Base-by-base conservation (phyloP, 2,797 vertebrate genomes). In the Gymnothorax reevesii region DNA sequence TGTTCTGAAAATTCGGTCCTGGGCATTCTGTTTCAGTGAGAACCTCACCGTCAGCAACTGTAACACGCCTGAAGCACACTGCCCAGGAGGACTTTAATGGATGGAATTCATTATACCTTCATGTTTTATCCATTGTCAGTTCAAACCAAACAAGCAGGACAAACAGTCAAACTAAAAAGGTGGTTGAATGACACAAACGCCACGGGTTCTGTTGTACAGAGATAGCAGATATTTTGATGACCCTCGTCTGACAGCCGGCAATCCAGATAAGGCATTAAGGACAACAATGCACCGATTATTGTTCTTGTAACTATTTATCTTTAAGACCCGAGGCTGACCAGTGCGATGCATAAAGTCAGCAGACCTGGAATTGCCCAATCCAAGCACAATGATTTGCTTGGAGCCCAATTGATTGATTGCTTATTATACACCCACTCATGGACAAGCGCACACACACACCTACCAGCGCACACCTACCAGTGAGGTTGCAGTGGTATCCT, bases 381-480 rank as follows among this genome's bases (percentile, higher is more conserved):
- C 49, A 20, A 49, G 33, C n/a, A n/a, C 27, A 71, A n/a, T 71
- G 71, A 75, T 12, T 25, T 33, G 71, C 27, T 54, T 3, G 13
- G 75, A 54, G 22, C 15, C 15, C 33, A 49, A 20, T 10, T 79
- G 22, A 20, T 54, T 22, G 71, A 20, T 54, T 22, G 71, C 33
- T 42, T 42, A 75, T 20, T 22, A 52, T n/a, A 64, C 22, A 33
- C 9, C 22, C 15, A 52, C 57, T 20, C 57, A 57, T 69, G 83
- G 42, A 49, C 85, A 87, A 87, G 17, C 85, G 13, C 55, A 27
- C 33, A 60, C 57, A 79, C 7, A 52, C 12, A 55, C 27, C 17
- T 57, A 57, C 66, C n/a, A n/a, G n/a, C n/a, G n/a, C 69, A 77
- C 71, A 86, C 84, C 10, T 60, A 62, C 49, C 59, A 54, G 54